phyloP scores from a whole-genome alignment of 2,888 invertebrate genomes.

The Sphecodes monilicornis region DNA sequence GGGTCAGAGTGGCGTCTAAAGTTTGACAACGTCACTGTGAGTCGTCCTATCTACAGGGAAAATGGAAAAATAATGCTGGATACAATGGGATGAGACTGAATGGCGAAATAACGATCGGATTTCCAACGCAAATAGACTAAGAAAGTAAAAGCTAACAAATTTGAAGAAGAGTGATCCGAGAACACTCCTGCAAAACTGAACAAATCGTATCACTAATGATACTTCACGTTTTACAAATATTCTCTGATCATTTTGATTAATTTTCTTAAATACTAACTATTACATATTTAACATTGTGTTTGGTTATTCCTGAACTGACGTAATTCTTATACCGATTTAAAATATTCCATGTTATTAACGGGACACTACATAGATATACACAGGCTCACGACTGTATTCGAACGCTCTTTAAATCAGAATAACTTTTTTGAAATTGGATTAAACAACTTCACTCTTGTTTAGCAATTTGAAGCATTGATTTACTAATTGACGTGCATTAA shows the following conservation, averaged over 20 bases:
- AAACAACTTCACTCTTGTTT: too few species aligned
- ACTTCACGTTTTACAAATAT: background rate
- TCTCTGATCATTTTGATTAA: background rate
- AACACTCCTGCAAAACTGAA: background rate
- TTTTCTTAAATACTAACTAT: background rate
- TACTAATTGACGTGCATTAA: too few species aligned
- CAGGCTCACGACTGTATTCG: too few species aligned
- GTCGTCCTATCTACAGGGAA: background rate
- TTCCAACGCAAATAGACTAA: background rate
- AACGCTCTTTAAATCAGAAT: too few species aligned
- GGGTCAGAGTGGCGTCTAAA: constrained; percentile 14
- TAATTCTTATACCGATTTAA: background rate
- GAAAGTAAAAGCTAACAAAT: constrained; percentile 4
- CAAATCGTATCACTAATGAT: background rate
- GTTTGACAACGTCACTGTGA: background rate
- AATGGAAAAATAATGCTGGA: background rate
- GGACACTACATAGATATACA: background rate
- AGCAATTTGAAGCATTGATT: too few species aligned
- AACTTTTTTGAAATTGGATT: too few species aligned
- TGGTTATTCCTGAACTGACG: background rate
- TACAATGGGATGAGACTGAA: background rate
- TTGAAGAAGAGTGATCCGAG: background rate
- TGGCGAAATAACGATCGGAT: background rate
- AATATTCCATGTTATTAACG: background rate
- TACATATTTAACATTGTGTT: background rate